These are phyloP conservation scores for Epizoanthus rinbou DNA, from an alignment of 92 coral and sea anemone species.

Conservation along the genomic window DNA sequence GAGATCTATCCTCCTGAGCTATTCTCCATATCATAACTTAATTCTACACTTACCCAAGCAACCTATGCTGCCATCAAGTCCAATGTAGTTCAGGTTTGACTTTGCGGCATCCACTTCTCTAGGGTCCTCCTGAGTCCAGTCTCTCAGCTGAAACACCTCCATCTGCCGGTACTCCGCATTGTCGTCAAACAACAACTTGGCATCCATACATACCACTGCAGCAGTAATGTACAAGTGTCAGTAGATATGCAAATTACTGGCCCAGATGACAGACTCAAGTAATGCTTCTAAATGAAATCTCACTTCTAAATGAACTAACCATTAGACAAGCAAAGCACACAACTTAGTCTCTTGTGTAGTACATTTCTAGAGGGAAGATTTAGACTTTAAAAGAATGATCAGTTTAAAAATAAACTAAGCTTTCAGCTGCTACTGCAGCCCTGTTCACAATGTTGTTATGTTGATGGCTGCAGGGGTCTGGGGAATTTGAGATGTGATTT, in stretches of 20 bases:
- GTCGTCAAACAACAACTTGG: conserved; percentile 94
- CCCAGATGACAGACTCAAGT: not conserved
- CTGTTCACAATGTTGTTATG: too few species aligned
- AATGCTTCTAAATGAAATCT: too few species aligned
- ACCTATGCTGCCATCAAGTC: conserved; percentile 98
- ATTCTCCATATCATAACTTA: not conserved
- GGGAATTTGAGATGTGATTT: too few species aligned
- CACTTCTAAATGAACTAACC: too few species aligned
- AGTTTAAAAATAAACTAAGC: too few species aligned
- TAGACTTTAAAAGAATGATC: too few species aligned
- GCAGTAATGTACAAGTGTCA: not conserved
- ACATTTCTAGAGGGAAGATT: too few species aligned
- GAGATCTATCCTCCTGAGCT: not conserved
- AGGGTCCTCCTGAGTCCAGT: conserved; percentile 95
- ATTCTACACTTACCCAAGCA: conserved; percentile 68
- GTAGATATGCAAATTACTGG: not conserved
- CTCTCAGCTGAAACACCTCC: conserved; percentile 82
- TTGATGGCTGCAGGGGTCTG: too few species aligned
- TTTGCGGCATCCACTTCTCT: conserved; percentile 95
- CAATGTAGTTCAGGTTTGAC: conserved; percentile 88
- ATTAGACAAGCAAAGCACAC: too few species aligned
- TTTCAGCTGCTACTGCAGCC: too few species aligned
- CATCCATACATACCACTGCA: conserved; percentile 97
- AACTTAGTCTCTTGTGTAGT: too few species aligned
- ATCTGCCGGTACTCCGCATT: conserved; percentile 89